Conservation (phyloP, 2,888 invertebrate genomes). For the Melinaea menophilus region DNA sequence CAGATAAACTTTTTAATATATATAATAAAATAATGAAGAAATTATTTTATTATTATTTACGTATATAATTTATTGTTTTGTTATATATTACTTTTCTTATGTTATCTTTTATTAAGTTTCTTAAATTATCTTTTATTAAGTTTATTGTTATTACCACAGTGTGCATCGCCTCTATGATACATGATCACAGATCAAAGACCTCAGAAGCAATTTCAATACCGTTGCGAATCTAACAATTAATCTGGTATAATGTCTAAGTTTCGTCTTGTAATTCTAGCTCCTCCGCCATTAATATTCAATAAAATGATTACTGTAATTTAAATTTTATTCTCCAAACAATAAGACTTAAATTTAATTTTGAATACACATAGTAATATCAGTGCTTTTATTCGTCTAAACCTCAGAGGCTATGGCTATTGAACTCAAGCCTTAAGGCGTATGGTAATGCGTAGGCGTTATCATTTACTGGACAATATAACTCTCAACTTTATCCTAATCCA, state of each 20-base stretch:
- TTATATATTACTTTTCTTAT: too few species aligned
- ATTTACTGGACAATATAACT: constrained; percentile 6
- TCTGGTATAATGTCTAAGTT: constrained; percentile 28
- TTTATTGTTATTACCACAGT: too few species aligned
- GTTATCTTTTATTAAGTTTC: too few species aligned
- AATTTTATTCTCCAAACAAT: constrained; percentile 5
- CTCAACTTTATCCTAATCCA: too few species aligned
- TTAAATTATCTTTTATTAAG: too few species aligned
- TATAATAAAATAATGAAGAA: too few species aligned
- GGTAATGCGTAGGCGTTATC: constrained; percentile 13
- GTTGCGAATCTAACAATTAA: constrained; percentile 31
- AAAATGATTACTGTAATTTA: not conserved
- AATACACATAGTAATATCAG: not conserved
- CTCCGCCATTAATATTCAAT: constrained; percentile 21
- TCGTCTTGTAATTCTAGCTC: constrained; percentile 29
- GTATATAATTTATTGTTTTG: too few species aligned
- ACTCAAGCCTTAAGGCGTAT: constrained; percentile 5
- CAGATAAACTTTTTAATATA: too few species aligned
- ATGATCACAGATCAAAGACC: constrained; percentile 25
- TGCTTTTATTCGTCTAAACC: not conserved
- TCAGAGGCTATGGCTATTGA: constrained; percentile 17
- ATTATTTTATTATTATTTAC: too few species aligned
- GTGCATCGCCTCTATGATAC: not conserved
- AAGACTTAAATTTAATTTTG: not conserved
- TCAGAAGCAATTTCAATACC: constrained; percentile 28